These are phyloP conservation scores for Neocloeon triangulifer DNA, from an alignment of 1,140 invertebrate species.

Conservation along the genomic window DNA sequence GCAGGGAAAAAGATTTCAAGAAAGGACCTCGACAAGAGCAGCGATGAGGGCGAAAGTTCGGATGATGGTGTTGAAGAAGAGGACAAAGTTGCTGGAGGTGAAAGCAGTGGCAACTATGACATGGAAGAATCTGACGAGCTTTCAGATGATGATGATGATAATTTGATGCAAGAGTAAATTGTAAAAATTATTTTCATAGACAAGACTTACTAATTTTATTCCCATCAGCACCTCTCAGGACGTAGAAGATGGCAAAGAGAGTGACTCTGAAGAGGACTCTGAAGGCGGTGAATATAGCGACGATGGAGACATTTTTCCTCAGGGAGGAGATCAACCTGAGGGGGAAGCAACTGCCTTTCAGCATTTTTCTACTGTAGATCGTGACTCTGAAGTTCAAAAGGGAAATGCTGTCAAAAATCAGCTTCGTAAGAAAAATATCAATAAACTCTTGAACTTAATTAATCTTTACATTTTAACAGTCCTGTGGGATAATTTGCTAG, in stretches of 20 bases:
- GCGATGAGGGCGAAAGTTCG: slow-evolving; percentile 10
- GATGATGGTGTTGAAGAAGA: slow-evolving; percentile 12
- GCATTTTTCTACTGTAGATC: slow-evolving; percentile 27
- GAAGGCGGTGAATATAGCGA: slow-evolving; percentile 12
- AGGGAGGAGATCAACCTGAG: slow-evolving; percentile 13
- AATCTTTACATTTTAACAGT: slow-evolving; percentile 14
- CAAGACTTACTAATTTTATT: neutral
- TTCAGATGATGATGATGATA: slow-evolving; percentile 4
- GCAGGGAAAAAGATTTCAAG: slow-evolving; percentile 38
- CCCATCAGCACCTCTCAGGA: neutral
- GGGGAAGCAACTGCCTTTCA: slow-evolving; percentile 22
- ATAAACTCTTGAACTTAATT: neutral
- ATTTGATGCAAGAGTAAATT: slow-evolving; percentile 6
- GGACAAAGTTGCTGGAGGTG: slow-evolving; percentile 9
- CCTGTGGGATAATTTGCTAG: slow-evolving; percentile 61
- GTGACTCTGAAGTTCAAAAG: slow-evolving; percentile 43
- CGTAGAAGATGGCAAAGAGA: slow-evolving; percentile 11
- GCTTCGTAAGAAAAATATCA: slow-evolving; percentile 13
- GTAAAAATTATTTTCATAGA: no score
- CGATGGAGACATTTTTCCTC: slow-evolving; percentile 12
- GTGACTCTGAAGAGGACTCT: slow-evolving; percentile 10
- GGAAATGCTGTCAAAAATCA: slow-evolving; percentile 54
- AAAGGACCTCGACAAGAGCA: slow-evolving; percentile 19
- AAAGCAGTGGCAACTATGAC: slow-evolving; percentile 10
- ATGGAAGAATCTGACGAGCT: slow-evolving; percentile 14